Base-by-base conservation (phyloP, 2,888 invertebrate species). In the Pachycephus smyrnensis region DNA sequence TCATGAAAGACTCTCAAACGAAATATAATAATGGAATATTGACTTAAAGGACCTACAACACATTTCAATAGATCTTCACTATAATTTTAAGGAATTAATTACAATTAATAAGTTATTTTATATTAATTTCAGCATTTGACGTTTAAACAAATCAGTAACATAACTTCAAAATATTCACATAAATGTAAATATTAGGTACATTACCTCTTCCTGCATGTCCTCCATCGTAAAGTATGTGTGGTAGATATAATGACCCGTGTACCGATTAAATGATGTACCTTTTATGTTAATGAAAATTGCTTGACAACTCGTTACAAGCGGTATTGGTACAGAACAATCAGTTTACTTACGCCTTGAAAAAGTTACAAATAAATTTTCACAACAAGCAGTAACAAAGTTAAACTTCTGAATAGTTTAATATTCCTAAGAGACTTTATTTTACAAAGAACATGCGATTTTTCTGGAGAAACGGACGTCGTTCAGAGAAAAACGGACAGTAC, bases 141-240 rank as follows among this genome's bases (percentile, higher is more conserved):
- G 15, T 40, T 40, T 15, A 40, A 40, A 40, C 40, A 55, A 55
- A 55, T 55, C 6, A 23, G 23, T 9, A 23, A 23, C 0, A 23
- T 23, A 55, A 55, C 23, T 55, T 55, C 23, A 55, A 55, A 55
- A 23, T 1, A 55, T 55, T 71, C 15, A 31, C 12, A 23, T 33
- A 6, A 76, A 76, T n/a, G 68, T 11, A 76, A 74, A 73, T 30
- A 73, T 31, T 37, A n/a, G n/a, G n/a, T n/a, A 37, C 69, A 12
- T 86, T 84, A 88, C 89, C 88, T 89, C 90, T 82, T 90, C 90
- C 82, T 88, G 88, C 85, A 89, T 87, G 78, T 90, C 90, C 78
- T 90, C 90, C 90, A 90, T 90, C 33, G 71, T 81, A 23, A 33
- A 55, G 55, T 23, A 23, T 55, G 15, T 55, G 23, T 23, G 55